A percentile compares a stretch with the other conserved stretches of the same genome.
These are phyloP conservation scores for Piscicola geometra DNA, from an alignment of 2,888 invertebrate genomes.

Conservation along the genomic window DNA sequence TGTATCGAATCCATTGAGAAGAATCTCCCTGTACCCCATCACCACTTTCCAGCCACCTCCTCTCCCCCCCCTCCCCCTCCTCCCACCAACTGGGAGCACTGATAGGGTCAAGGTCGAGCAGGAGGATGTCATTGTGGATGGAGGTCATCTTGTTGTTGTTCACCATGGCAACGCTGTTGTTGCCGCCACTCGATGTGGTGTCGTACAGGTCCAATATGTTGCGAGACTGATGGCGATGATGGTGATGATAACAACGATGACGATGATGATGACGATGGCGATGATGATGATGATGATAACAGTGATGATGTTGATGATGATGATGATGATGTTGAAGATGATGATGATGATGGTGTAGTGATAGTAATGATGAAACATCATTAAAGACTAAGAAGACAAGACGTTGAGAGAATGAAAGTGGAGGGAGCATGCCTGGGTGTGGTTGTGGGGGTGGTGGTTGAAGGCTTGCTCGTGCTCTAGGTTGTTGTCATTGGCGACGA, in stretches of 20 bases:
- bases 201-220: conserved; percentile 76
- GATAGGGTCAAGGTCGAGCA: conserved; percentile 12
- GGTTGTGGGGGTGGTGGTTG: not conserved
- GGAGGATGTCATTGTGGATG: conserved; percentile 64
- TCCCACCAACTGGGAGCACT: not conserved
- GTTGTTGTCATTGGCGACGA: conserved; percentile 44
- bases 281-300: conserved; percentile 19
- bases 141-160: conserved; percentile 64
- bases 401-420: no score
- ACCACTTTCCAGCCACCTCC: not conserved
- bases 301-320: conserved; percentile 12
- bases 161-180: not conserved
- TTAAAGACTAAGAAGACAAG: no score
- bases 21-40: no score
- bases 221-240: conserved; percentile 47
- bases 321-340: not conserved
- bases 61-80: no score
- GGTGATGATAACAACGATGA: no score
- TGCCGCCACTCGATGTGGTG: conserved; percentile 48
- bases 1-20: no score
- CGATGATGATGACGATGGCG: conserved; percentile 14
- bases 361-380: no score
- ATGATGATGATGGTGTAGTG: no score
- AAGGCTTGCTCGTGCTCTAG: not conserved
- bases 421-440: not conserved